Percentiles rank a stretch among this genome's conserved stretches.
phyloP scores from a whole-genome alignment of 2,113 vertebrate species.

The Amazona guildingii region DNA sequence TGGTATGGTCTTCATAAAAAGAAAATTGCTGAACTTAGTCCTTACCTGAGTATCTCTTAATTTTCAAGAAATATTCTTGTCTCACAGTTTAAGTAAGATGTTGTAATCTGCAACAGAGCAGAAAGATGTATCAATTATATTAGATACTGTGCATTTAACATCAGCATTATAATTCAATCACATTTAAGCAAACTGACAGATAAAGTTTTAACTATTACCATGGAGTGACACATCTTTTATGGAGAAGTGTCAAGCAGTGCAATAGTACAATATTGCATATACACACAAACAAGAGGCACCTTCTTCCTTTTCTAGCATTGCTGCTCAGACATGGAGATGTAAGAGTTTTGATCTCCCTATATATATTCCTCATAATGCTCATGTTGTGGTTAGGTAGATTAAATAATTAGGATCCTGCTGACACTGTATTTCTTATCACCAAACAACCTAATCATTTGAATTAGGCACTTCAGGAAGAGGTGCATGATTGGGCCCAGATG shows the following conservation, averaged over 20 bases:
- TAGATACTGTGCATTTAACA: background rate
- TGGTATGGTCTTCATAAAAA: background rate
- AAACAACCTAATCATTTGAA: background rate
- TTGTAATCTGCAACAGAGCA: constrained; percentile 33
- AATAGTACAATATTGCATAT: background rate
- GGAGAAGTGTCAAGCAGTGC: background rate
- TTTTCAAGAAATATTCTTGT: background rate
- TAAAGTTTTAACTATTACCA: background rate
- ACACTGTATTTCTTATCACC: background rate
- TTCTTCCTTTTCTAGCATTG: background rate
- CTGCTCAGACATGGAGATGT: background rate
- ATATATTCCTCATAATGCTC: background rate
- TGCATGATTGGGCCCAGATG: background rate
- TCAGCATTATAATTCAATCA: background rate
- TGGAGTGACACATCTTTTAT: background rate
- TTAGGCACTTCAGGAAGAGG: background rate
- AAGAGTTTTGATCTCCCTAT: background rate
- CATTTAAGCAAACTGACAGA: background rate
- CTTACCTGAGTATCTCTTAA: constrained; percentile 6
- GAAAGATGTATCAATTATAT: background rate
- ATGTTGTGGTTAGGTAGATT: background rate
- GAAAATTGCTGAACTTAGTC: background rate
- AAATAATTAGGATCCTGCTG: background rate
- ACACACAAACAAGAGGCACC: background rate
- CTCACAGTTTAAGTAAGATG: background rate